Percentiles rank a stretch among this genome's conserved stretches.
Conservation (phyloP, 2,113 vertebrate genomes). For the Neofelis nebulosa region DNA sequence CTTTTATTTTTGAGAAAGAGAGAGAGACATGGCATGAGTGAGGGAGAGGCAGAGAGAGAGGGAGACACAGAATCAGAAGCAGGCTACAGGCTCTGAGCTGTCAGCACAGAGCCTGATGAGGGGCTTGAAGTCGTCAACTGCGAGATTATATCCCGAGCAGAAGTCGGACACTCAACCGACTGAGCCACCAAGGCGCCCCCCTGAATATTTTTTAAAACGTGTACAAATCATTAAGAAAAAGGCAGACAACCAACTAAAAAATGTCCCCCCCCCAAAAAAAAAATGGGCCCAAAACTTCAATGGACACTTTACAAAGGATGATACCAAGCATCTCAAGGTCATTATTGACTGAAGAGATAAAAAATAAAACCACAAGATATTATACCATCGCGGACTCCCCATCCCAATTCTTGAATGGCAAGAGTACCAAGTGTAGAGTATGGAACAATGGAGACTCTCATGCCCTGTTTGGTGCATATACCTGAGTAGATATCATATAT, state of each 20-base stretch:
- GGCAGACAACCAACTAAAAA: background rate
- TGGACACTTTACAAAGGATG: background rate
- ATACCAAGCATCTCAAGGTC: background rate
- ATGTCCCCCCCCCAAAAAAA: background rate
- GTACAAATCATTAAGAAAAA: background rate
- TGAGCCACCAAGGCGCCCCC: too few species aligned
- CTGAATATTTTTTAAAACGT: background rate
- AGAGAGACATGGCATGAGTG: too few species aligned
- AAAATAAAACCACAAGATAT: background rate
- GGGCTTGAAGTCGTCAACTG: too few species aligned
- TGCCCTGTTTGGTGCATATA: background rate
- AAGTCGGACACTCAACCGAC: too few species aligned
- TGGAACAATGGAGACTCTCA: background rate
- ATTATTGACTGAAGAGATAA: background rate
- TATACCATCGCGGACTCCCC: background rate
- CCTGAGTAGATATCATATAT: too few species aligned
- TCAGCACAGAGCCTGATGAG: too few species aligned
- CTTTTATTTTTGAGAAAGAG: too few species aligned
- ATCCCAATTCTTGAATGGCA: background rate
- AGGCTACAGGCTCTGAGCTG: too few species aligned
- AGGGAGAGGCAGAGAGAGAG: too few species aligned
- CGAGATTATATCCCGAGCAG: too few species aligned
- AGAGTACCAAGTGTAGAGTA: background rate
- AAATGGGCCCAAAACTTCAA: background rate
- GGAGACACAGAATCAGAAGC: too few species aligned